Percentiles rank a stretch among this genome's conserved stretches.
These are phyloP conservation scores for Parapsyche elsis DNA, from an alignment of 1,140 invertebrate genomes.

Conservation along the genomic window DNA sequence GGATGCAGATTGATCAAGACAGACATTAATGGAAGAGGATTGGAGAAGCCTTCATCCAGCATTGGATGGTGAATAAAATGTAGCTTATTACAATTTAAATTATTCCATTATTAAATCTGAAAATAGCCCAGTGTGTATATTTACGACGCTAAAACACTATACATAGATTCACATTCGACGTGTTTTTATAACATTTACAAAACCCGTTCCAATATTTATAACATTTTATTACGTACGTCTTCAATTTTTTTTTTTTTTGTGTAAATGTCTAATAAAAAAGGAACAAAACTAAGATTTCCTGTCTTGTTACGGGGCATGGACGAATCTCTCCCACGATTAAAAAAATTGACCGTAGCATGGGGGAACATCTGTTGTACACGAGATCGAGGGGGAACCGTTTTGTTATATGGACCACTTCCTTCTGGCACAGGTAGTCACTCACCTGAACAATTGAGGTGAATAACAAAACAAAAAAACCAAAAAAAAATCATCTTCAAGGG, in stretches of 20 bases:
- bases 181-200: neutral
- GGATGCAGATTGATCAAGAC: too few relatives aligned
- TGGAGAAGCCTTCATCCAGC: too few relatives aligned
- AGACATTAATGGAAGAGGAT: too few relatives aligned
- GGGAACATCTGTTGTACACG: slow-evolving; percentile 50
- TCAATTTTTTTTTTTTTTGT: too few relatives aligned
- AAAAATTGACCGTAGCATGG: slow-evolving; percentile 28
- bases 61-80: too few relatives aligned
- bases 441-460: slow-evolving; percentile 25
- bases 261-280: neutral
- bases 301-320: neutral
- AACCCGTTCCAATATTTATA: neutral
- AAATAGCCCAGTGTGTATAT: too few relatives aligned
- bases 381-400: slow-evolving; percentile 42
- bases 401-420: slow-evolving; percentile 53
- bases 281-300: neutral
- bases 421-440: slow-evolving; percentile 47
- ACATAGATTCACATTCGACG: too few relatives aligned
- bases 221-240: neutral
- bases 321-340: slow-evolving; percentile 46
- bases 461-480: neutral
- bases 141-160: too few relatives aligned
- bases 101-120: too few relatives aligned
- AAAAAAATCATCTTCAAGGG: slow-evolving; percentile 29
- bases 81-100: too few relatives aligned